These are phyloP conservation scores for Philopedon plagiatum DNA, from an alignment of 2,888 invertebrate genomes.

Conservation along the genomic window DNA sequence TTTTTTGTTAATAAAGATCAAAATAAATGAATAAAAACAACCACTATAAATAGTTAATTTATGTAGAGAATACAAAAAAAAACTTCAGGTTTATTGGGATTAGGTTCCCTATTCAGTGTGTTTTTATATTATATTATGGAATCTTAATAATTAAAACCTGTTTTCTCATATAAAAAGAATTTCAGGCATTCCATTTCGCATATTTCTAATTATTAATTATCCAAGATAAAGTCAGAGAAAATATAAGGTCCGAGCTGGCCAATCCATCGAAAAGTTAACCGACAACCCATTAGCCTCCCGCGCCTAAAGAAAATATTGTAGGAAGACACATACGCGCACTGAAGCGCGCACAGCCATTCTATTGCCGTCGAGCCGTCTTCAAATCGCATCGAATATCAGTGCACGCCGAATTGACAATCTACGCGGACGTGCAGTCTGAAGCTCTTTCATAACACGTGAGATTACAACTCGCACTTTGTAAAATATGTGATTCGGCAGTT, in stretches of 20 bases:
- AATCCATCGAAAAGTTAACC: constrained; percentile 42
- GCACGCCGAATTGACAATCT: constrained; percentile 34
- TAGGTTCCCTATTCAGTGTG: no score
- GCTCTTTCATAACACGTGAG: constrained; percentile 30
- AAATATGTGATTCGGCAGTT: neutral
- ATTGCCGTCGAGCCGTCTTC: constrained; percentile 40
- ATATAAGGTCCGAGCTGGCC: constrained; percentile 19
- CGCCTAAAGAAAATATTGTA: constrained; percentile 40
- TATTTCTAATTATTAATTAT: neutral
- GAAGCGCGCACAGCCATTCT: constrained; percentile 53
- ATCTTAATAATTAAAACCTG: neutral
- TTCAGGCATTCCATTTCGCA: neutral
- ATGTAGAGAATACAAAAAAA: no score
- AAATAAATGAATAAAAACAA: no score
- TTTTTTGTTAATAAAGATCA: no score
- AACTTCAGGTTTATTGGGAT: no score
- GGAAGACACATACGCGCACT: constrained; percentile 49
- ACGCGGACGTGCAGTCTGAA: constrained; percentile 15
- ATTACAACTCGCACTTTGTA: constrained; percentile 32
- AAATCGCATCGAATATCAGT: constrained; percentile 46
- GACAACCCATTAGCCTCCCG: constrained; percentile 42
- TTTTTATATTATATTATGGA: no score
- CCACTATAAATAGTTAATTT: no score
- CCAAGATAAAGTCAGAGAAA: constrained; percentile 32
- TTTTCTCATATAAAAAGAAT: neutral